A percentile compares a stretch with the other conserved stretches of the same genome.
These are phyloP conservation scores for Plemyria rubiginata DNA, from an alignment of 2,888 invertebrate genomes.

Conservation along the genomic window DNA sequence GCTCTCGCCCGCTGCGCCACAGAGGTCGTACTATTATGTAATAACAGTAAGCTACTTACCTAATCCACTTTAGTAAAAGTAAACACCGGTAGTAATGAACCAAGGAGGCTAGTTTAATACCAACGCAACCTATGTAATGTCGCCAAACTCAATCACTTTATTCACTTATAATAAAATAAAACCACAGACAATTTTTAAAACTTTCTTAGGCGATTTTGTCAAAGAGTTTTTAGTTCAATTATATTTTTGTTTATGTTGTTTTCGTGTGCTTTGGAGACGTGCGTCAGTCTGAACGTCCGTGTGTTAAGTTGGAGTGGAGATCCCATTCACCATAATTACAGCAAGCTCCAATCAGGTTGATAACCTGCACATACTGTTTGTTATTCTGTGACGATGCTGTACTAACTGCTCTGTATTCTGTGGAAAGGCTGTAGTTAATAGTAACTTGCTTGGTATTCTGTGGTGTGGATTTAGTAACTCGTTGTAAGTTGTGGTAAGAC, in stretches of 20 bases:
- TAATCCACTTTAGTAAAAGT: too few relatives aligned
- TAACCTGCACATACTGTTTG: slow-evolving; percentile 14
- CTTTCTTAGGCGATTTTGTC: too few relatives aligned
- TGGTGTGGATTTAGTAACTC: too few relatives aligned
- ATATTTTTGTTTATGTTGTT: background rate
- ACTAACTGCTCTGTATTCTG: background rate
- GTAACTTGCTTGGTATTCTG: background rate
- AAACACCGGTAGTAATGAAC: too few relatives aligned
- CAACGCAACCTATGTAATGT: too few relatives aligned
- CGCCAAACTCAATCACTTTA: too few relatives aligned
- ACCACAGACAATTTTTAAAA: background rate
- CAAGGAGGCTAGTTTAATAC: too few relatives aligned
- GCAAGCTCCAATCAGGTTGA: slow-evolving; percentile 15
- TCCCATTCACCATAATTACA: slow-evolving; percentile 33
- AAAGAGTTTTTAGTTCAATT: background rate
- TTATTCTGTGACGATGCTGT: slow-evolving; percentile 6
- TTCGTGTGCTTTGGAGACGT: slow-evolving; percentile 10
- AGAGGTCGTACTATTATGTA: too few relatives aligned
- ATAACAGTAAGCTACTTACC: too few relatives aligned
- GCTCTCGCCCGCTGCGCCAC: too few relatives aligned
- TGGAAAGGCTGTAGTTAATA: background rate
- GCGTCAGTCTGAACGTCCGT: slow-evolving; percentile 9
- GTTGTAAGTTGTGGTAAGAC: too few relatives aligned
- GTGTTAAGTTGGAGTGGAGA: slow-evolving; percentile 18
- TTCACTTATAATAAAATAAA: background rate